A percentile compares a stretch with the other conserved stretches of the same genome.
Conservation (phyloP, 2,797 vertebrate species). For the Gambelia wislizenii region DNA sequence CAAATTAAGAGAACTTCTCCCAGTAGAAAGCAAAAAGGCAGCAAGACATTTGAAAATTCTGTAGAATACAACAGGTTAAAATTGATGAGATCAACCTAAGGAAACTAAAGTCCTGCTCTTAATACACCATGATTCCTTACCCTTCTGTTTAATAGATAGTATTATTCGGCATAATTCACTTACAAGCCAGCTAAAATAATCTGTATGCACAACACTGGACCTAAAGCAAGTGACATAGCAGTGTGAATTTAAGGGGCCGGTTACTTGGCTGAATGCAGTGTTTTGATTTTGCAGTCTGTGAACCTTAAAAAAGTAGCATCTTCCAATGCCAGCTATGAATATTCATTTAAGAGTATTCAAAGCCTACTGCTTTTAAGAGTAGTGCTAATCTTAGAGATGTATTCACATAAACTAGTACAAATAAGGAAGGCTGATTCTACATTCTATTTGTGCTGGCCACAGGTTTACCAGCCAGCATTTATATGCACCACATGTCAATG, state of each 20-base stretch:
- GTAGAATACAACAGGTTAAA: not conserved
- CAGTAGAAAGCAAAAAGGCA: not conserved
- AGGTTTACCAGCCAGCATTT: conserved; percentile 12
- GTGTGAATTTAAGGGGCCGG: not conserved
- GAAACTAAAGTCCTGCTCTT: not conserved
- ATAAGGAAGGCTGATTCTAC: not conserved
- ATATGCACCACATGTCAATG: conserved; percentile 32
- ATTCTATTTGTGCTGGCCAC: not conserved
- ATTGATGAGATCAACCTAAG: not conserved
- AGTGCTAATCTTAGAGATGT: not conserved
- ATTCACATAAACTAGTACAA: not conserved
- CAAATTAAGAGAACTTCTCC: not conserved
- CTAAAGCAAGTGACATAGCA: not conserved
- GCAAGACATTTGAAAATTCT: not conserved
- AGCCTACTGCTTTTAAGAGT: not conserved
- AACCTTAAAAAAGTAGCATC: not conserved
- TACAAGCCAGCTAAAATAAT: not conserved
- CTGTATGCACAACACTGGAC: not conserved
- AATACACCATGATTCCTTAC: not conserved
- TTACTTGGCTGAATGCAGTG: not conserved
- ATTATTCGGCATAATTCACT: not conserved
- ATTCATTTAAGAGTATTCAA: not conserved
- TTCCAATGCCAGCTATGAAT: not conserved
- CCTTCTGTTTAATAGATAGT: not conserved
- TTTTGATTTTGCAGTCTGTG: not conserved